A percentile compares a stretch with the other conserved stretches of the same genome.
Conservation (phyloP, 2,888 invertebrate species). For the Acanthopleura granulata region DNA sequence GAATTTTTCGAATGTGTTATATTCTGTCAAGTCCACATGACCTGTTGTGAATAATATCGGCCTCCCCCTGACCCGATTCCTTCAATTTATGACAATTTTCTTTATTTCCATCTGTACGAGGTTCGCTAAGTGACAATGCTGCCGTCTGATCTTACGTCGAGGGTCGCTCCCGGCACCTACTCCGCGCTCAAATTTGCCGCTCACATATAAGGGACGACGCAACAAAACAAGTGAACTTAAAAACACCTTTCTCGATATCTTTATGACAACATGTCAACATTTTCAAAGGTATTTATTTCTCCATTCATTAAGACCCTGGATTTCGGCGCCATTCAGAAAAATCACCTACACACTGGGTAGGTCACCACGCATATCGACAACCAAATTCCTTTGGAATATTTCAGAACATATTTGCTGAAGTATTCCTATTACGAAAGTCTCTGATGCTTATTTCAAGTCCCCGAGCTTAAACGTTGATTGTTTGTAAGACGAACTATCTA, state of each 20-base stretch:
- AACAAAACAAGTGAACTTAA: constrained; percentile 12
- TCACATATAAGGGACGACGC: background rate
- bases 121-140: background rate
- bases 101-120: background rate
- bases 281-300: constrained; percentile 8
- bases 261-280: background rate
- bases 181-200: background rate
- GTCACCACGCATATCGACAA: too few relatives aligned
- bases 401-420: too few relatives aligned
- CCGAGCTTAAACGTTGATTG: too few relatives aligned
- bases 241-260: background rate
- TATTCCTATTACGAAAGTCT: too few relatives aligned
- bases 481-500: too few relatives aligned
- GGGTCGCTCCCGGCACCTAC: background rate
- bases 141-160: background rate
- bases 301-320: background rate
- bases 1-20: background rate
- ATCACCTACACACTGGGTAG: too few relatives aligned
- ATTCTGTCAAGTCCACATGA: background rate
- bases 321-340: too few relatives aligned
- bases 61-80: background rate
- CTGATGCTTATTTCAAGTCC: too few relatives aligned
- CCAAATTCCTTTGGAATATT: too few relatives aligned
- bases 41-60: background rate
- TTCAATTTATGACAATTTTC: constrained; percentile 16